Evolutionary conservation across 2,113 vertebrate genomes (phyloP).

Genomic region (Pelmatolapia mariae): DNA sequence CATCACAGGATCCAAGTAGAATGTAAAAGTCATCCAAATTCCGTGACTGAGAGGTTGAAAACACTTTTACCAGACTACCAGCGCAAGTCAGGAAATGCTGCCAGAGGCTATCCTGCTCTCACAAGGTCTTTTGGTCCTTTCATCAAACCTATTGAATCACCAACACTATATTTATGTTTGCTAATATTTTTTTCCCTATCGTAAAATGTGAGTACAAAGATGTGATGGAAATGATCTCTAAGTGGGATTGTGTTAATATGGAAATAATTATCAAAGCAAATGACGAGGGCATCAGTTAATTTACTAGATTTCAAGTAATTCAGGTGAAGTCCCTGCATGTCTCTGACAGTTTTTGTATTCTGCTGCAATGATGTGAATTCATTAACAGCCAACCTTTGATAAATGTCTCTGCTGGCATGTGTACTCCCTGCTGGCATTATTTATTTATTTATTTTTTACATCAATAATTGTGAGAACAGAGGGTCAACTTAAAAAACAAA

Average conservation of each 20-base stretch:
- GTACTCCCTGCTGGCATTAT: conserved; percentile 29
- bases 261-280: conserved; percentile 8
- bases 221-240: neutral
- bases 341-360: conserved; percentile 1
- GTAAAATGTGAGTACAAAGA: neutral
- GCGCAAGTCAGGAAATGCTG: conserved; percentile 6
- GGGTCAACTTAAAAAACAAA: neutral
- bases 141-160: conserved; percentile 8
- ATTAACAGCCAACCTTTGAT: conserved; percentile 32
- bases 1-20: neutral
- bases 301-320: neutral
- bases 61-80: conserved; percentile 20
- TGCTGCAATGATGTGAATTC: conserved; percentile 8
- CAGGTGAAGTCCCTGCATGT: neutral
- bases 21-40: conserved; percentile 7
- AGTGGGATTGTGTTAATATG: neutral
- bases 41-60: conserved; percentile 44
- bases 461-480: conserved; percentile 10
- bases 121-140: conserved; percentile 31
- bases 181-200: neutral
- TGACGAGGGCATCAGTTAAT: conserved; percentile 2
- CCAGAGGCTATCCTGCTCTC: conserved; percentile 37
- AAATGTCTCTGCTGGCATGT: conserved; percentile 16
- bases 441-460: conserved; percentile 20
- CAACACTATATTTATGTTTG: neutral